Conservation (phyloP, 2,113 vertebrate genomes). For the Zosterops lateralis region DNA sequence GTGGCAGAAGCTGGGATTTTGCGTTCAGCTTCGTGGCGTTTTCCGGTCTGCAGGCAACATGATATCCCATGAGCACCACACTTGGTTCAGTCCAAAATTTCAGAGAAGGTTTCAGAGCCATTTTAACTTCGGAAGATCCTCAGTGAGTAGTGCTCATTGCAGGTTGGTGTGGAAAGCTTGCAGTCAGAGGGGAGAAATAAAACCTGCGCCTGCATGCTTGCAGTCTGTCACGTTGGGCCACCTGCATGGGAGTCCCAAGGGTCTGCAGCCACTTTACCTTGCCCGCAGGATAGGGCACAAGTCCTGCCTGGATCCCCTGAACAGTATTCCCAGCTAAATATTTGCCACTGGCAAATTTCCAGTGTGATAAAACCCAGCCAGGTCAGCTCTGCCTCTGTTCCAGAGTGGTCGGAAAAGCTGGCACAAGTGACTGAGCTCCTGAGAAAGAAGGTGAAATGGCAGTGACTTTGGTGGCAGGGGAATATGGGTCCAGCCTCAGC, state of each 20-base stretch:
- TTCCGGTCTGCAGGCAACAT: neutral
- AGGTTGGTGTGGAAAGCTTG: neutral
- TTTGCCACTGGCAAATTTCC: neutral
- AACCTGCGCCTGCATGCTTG: neutral
- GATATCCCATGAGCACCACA: fast-evolving
- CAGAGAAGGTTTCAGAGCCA: neutral
- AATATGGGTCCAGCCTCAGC: neutral
- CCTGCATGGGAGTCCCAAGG: neutral
- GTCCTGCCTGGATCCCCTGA: neutral
- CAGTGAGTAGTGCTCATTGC: neutral
- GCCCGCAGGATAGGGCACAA: fast-evolving
- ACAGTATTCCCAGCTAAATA: neutral
- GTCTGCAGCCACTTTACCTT: neutral
- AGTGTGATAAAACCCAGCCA: neutral
- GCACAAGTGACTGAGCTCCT: neutral
- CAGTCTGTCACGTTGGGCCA: neutral
- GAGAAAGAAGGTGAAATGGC: neutral
- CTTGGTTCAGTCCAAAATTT: neutral
- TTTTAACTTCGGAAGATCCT: neutral
- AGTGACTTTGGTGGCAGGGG: neutral
- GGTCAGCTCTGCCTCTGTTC: neutral
- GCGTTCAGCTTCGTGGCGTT: neutral
- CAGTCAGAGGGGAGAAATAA: neutral
- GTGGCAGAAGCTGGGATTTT: neutral
- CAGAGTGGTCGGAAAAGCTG: neutral